Conservation (phyloP, 2,797 vertebrate genomes). For the Crocidura indochinensis region DNA sequence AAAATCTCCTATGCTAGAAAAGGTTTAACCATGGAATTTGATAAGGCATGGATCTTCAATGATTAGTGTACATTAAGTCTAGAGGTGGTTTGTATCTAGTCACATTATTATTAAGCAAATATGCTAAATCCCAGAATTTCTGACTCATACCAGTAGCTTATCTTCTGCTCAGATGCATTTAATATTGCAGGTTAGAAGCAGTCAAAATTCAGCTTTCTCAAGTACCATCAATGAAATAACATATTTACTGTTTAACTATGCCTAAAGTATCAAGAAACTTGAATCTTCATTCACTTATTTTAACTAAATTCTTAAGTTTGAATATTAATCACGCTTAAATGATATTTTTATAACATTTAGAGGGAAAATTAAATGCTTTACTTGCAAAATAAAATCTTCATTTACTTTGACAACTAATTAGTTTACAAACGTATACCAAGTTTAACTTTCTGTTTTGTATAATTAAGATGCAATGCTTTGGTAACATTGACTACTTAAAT, state of each 20-base stretch:
- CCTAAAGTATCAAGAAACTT: slow-evolving; percentile 24
- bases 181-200: neutral
- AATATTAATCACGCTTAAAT: slow-evolving; percentile 62
- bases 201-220: neutral
- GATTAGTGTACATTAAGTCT: neutral
- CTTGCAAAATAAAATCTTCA: slow-evolving; percentile 33
- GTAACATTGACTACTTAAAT: slow-evolving; percentile 56
- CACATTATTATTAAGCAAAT: neutral
- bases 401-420: slow-evolving; percentile 67
- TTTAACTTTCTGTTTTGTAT: slow-evolving; percentile 17
- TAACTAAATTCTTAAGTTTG: neutral
- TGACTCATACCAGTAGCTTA: neutral
- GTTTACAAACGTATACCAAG: slow-evolving; percentile 44
- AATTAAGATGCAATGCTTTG: slow-evolving; percentile 62
- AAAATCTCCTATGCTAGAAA: neutral
- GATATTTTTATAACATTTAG: slow-evolving; percentile 51
- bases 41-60: neutral
- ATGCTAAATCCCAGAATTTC: neutral
- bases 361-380: slow-evolving; percentile 48
- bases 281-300: neutral
- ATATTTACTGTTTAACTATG: neutral
- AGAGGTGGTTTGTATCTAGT: neutral
- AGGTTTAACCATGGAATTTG: neutral
- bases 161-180: neutral
- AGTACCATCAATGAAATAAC: neutral